Percentiles rank a stretch among this genome's conserved stretches.
Conservation (phyloP, 2,113 vertebrate genomes). For the Melanerpes formicivorus region DNA sequence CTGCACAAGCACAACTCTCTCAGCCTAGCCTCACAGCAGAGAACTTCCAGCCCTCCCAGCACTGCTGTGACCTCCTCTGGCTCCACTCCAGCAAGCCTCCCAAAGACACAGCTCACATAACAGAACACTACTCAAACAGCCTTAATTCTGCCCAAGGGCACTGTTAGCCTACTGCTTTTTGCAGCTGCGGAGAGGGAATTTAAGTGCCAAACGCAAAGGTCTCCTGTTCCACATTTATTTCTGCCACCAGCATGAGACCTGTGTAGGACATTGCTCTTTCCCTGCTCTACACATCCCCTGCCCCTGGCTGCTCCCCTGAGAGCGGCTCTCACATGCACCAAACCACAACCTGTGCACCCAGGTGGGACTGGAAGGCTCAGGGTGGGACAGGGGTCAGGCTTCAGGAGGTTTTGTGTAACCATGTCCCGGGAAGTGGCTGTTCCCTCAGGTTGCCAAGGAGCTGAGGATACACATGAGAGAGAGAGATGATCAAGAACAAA, state of each 20-base stretch:
- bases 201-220: not conserved
- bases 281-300: rapidly evolving
- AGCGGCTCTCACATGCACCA: not conserved
- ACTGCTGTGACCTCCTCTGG: not conserved
- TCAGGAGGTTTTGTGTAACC: not conserved
- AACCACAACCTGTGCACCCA: not conserved
- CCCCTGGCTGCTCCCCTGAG: not conserved
- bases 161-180: not conserved
- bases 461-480: not conserved
- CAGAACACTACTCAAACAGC: not conserved
- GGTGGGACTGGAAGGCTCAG: not conserved
- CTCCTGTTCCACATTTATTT: not conserved
- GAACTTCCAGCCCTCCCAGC: not conserved
- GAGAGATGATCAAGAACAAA: not conserved
- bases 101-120: not conserved
- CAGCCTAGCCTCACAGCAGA: not conserved
- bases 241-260: rapidly evolving
- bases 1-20: not conserved
- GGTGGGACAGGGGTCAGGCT: not conserved
- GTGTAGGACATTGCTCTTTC: not conserved
- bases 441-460: not conserved
- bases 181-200: not conserved
- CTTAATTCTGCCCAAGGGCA: not conserved
- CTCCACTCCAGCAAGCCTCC: not conserved
- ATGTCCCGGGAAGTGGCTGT: not conserved